Conservation (phyloP, 2,113 vertebrate species). For the Ictidomys tridecemlineatus region DNA sequence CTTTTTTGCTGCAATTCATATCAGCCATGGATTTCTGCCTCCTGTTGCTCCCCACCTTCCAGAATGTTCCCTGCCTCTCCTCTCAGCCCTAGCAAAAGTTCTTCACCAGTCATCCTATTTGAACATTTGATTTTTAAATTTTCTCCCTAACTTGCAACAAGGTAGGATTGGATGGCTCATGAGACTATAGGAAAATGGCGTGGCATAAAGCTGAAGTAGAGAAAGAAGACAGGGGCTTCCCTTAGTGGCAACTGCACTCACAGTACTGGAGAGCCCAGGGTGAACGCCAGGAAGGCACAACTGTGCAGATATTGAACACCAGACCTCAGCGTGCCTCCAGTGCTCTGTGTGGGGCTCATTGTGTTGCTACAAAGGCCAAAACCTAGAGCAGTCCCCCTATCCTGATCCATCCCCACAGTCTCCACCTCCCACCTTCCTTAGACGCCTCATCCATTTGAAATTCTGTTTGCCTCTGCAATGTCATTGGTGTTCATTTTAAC, state of each 20-base stretch:
- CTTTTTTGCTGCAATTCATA: background rate
- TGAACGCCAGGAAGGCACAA: background rate
- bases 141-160: background rate
- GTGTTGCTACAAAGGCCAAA: background rate
- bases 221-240: background rate
- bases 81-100: background rate
- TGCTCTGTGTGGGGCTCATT: fast-evolving
- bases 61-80: background rate
- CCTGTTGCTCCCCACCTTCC: background rate
- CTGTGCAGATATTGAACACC: background rate
- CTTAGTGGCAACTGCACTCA: background rate
- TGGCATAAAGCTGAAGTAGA: background rate
- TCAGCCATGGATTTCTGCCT: background rate
- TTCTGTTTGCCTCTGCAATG: background rate
- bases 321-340: background rate
- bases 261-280: fast-evolving
- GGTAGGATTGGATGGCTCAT: background rate
- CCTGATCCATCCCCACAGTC: background rate
- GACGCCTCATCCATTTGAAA: background rate
- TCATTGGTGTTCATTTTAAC: background rate
- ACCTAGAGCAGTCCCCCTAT: background rate
- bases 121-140: background rate
- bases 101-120: background rate
- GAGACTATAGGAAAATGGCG: background rate
- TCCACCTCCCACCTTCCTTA: background rate